phyloP scores from a whole-genome alignment of 2,797 vertebrate genomes.

The Aratinga solstitialis region DNA sequence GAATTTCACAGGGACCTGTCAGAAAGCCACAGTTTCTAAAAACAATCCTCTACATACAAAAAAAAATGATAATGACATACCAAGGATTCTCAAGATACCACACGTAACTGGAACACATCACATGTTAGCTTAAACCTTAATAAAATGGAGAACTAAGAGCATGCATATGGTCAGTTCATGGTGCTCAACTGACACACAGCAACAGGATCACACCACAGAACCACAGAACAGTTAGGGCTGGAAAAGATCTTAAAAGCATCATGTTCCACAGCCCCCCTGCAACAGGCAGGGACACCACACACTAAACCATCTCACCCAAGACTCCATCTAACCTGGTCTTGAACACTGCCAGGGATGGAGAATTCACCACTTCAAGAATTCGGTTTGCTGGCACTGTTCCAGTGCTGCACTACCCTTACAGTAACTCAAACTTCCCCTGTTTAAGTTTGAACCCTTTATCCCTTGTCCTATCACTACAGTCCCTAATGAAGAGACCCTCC shows the following conservation, averaged over 20 bases:
- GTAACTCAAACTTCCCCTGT: not conserved
- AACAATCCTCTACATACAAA: not conserved
- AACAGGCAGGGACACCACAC: not conserved
- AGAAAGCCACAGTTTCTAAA: not conserved
- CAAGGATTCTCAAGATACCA: conserved; percentile 39
- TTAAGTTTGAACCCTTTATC: not conserved
- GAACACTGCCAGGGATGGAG: not conserved
- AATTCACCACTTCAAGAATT: not conserved
- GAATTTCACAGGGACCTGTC: not conserved
- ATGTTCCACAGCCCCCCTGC: not conserved
- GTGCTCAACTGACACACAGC: not conserved
- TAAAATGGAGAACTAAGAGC: not conserved
- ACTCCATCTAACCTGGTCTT: not conserved
- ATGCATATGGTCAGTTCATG: not conserved
- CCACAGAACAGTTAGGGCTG: not conserved
- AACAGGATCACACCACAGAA: not conserved
- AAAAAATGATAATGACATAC: not conserved
- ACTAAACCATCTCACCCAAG: not conserved
- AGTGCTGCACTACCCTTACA: not conserved
- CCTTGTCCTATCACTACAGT: not conserved
- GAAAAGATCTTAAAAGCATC: not conserved
- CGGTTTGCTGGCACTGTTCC: not conserved
- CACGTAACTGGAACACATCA: not conserved
- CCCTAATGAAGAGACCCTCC: no score
- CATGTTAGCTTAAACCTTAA: not conserved